These are phyloP conservation scores for Zoroaster sp. DNA, from an alignment of 53 echinoderm and acorn worm species.

Conservation along the genomic window DNA sequence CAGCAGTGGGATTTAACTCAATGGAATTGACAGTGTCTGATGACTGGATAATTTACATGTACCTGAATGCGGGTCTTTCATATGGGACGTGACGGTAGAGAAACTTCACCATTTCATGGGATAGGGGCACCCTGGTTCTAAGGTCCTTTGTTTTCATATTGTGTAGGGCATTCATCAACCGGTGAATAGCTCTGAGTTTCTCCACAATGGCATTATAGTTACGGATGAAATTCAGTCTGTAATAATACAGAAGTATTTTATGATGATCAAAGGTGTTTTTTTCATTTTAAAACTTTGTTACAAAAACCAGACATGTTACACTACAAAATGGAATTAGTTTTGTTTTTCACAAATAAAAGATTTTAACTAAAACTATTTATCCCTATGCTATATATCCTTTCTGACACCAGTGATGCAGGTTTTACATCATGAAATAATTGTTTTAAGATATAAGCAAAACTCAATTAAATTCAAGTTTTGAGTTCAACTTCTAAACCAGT, in stretches of 20 bases:
- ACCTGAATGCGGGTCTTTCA: conserved; percentile 71
- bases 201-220: conserved; percentile 42
- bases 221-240: conserved; percentile 48
- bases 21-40: conserved; percentile 72
- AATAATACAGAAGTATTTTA: background rate
- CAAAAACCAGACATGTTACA: background rate
- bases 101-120: conserved; percentile 81
- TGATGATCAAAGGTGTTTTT: background rate
- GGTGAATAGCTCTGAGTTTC: conserved; percentile 69
- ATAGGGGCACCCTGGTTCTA: conserved; percentile 76
- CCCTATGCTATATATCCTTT: too few relatives aligned
- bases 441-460: too few relatives aligned
- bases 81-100: conserved; percentile 79
- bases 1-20: conserved; percentile 31
- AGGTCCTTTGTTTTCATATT: conserved; percentile 88
- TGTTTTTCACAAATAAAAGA: too few relatives aligned
- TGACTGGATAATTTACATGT: background rate
- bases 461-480: too few relatives aligned
- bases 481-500: too few relatives aligned
- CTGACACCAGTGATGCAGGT: too few relatives aligned
- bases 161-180: conserved; percentile 85
- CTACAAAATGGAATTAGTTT: too few relatives aligned
- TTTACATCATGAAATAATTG: too few relatives aligned
- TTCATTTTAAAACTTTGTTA: background rate
- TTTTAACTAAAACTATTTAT: too few relatives aligned